Conservation (phyloP, 1,140 invertebrate species). For the Caerostris extrusa region DNA sequence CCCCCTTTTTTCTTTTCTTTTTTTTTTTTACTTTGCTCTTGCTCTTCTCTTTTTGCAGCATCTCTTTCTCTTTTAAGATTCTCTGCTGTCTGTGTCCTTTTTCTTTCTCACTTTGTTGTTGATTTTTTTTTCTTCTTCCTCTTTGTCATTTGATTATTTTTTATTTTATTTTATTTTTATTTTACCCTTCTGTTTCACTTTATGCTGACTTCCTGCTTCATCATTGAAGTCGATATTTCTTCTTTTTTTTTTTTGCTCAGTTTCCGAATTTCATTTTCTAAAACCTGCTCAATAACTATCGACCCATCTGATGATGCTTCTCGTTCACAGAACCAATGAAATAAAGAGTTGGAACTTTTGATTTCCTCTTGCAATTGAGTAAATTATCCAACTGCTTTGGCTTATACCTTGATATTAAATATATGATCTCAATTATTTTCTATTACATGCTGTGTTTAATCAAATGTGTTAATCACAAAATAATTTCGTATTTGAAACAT, state of each 20-base stretch:
- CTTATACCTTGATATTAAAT: too few species aligned
- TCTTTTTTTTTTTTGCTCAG: not conserved
- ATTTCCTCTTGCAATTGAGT: too few species aligned
- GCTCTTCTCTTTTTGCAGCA: conserved; percentile 2
- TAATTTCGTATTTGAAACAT: too few species aligned
- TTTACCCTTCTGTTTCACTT: conserved; percentile 38
- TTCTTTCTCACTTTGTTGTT: conserved; percentile 15
- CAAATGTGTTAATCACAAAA: too few species aligned
- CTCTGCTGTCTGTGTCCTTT: not conserved
- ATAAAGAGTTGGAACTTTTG: too few species aligned
- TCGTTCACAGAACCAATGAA: not conserved
- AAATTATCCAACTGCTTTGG: too few species aligned
- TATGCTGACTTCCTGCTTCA: conserved; percentile 75
- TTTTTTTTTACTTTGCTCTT: not conserved
- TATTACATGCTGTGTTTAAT: too few species aligned
- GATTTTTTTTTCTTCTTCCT: not conserved
- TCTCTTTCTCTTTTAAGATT: conserved; percentile 39
- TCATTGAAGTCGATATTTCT: conserved; percentile 45
- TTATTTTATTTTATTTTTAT: too few species aligned
- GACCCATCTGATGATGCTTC: not conserved
- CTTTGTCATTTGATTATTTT: too few species aligned
- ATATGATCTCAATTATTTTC: too few species aligned
- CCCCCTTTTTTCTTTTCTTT: conserved; percentile 46
- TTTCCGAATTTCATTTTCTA: conserved; percentile 75
- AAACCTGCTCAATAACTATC: conserved; percentile 7